phyloP scores from a whole-genome alignment of 2,113 vertebrate species.

The Rattus rattus region DNA sequence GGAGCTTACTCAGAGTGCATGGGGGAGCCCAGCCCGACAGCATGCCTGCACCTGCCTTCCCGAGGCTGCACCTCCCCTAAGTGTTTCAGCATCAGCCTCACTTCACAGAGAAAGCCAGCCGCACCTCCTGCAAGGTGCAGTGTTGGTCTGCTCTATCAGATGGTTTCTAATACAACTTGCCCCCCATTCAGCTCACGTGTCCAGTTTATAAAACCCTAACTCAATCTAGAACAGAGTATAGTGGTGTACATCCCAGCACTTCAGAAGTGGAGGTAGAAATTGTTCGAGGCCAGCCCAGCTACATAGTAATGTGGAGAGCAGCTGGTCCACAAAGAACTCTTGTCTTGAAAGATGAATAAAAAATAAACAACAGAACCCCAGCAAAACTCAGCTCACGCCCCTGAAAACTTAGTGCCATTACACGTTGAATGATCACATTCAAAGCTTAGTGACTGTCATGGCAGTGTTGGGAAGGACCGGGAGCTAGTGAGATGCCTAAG shows the following conservation, averaged over 20 bases:
- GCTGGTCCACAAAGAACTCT: background rate
- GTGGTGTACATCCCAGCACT: background rate
- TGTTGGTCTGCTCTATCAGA: fast-evolving
- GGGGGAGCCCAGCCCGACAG: background rate
- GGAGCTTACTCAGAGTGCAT: background rate
- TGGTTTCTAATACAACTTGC: background rate
- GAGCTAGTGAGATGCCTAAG: background rate
- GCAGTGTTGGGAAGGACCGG: background rate
- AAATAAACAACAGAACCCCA: background rate
- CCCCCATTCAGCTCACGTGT: background rate
- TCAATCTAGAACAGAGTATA: background rate
- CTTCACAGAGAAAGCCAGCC: background rate
- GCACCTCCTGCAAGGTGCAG: background rate
- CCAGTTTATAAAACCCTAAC: background rate
- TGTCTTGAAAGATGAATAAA: background rate
- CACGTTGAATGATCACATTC: background rate
- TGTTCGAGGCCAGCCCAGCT: background rate
- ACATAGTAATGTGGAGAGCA: background rate
- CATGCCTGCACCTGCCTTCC: background rate
- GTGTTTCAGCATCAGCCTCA: background rate
- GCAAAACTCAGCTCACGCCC: background rate
- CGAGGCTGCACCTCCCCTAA: fast-evolving
- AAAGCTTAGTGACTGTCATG: background rate
- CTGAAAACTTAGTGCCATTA: background rate
- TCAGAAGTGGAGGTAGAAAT: background rate